A percentile compares a stretch with the other conserved stretches of the same genome.
Evolutionary conservation across 2,888 invertebrate species (phyloP).

Genomic region (Agrotis segetum): DNA sequence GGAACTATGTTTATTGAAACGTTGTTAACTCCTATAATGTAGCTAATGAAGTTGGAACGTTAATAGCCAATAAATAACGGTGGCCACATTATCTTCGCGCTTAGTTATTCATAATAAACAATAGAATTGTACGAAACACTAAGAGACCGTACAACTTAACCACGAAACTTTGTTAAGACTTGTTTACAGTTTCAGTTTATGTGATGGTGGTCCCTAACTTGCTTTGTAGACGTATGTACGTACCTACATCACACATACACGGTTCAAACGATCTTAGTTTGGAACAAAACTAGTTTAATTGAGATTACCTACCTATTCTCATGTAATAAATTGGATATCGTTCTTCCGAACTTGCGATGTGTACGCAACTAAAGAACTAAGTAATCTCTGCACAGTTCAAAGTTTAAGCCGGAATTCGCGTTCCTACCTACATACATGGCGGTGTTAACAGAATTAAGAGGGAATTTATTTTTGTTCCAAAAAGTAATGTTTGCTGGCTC

Average conservation of each 20-base stretch:
- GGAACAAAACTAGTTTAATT: slow-evolving; percentile 73
- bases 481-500: not conserved
- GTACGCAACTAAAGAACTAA: slow-evolving; percentile 47
- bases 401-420: slow-evolving; percentile 35
- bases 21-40: slow-evolving; percentile 42
- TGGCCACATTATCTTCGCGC: slow-evolving; percentile 69
- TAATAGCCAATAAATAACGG: slow-evolving; percentile 63
- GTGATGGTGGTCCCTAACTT: slow-evolving; percentile 82
- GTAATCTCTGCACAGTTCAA: slow-evolving; percentile 38
- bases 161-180: slow-evolving; percentile 87
- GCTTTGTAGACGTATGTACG: slow-evolving; percentile 70
- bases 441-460: slow-evolving; percentile 27
- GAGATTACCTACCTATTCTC: slow-evolving; percentile 69
- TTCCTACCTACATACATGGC: slow-evolving; percentile 16
- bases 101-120: slow-evolving; percentile 77
- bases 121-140: slow-evolving; percentile 80
- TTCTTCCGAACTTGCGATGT: slow-evolving; percentile 47
- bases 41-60: slow-evolving; percentile 50
- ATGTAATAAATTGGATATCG: slow-evolving; percentile 60
- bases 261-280: slow-evolving; percentile 79
- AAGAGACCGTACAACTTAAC: slow-evolving; percentile 83
- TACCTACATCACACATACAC: slow-evolving; percentile 72
- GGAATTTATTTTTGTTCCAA: slow-evolving; percentile 4
- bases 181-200: slow-evolving; percentile 86
- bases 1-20: slow-evolving; percentile 51